These are phyloP conservation scores for Pteromalus puparum DNA, from an alignment of 1,140 invertebrate genomes.

Conservation along the genomic window DNA sequence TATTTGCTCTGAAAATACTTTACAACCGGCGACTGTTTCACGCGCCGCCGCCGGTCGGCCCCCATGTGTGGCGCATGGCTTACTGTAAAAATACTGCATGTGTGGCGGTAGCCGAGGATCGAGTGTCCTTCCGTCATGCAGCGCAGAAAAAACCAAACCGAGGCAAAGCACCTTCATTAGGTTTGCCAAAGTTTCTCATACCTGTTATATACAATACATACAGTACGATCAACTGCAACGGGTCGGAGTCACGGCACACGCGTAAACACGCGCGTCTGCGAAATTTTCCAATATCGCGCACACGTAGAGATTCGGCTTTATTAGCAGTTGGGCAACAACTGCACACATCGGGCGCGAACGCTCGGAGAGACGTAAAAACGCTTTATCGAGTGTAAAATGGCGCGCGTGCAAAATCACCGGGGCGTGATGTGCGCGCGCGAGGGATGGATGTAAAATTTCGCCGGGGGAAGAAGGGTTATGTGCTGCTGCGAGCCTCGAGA, in stretches of 20 bases:
- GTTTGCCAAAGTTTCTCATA: too few species aligned
- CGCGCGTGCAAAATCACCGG: slow-evolving; percentile 23
- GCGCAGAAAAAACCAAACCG: slow-evolving; percentile 46
- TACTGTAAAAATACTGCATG: slow-evolving; percentile 43
- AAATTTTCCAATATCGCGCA: slow-evolving; percentile 45
- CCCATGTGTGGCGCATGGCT: slow-evolving; percentile 17
- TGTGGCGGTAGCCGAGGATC: neutral
- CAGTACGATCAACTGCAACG: too few species aligned
- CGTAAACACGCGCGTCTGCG: neutral
- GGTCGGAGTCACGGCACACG: too few species aligned
- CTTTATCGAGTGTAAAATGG: slow-evolving; percentile 62
- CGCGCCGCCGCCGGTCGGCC: slow-evolving; percentile 21
- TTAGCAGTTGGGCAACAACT: slow-evolving; percentile 25
- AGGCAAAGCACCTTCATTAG: slow-evolving; percentile 5
- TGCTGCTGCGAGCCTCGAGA: neutral
- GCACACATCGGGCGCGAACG: neutral
- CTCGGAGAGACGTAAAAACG: slow-evolving; percentile 54
- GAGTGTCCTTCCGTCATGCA: slow-evolving; percentile 8
- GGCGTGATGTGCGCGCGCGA: slow-evolving; percentile 31
- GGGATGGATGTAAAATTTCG: slow-evolving; percentile 53
- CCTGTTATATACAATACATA: too few species aligned
- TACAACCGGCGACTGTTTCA: slow-evolving; percentile 39
- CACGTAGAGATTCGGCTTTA: neutral
- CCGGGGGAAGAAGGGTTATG: slow-evolving; percentile 50
- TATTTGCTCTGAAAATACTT: slow-evolving; percentile 63